phyloP scores from a whole-genome alignment of 2,113 vertebrate genomes.

The Empidonax traillii region DNA sequence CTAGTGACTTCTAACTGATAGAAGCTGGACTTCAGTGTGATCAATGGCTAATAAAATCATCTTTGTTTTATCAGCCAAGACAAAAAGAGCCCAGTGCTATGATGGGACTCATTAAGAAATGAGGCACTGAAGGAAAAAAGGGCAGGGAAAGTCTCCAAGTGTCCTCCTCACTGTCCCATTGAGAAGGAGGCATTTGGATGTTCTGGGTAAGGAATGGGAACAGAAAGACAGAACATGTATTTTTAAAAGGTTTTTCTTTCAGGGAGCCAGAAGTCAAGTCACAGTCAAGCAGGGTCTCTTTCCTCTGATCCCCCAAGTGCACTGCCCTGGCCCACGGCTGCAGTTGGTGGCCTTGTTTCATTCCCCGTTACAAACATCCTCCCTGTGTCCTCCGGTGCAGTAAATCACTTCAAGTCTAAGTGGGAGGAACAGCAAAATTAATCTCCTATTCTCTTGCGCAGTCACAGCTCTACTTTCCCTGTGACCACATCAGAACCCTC shows the following conservation, averaged over 20 bases:
- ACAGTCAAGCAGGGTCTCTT: neutral
- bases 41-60: neutral
- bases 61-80: neutral
- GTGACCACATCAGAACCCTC: neutral
- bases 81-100: neutral
- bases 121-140: neutral
- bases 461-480: conserved; percentile 2
- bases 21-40: neutral
- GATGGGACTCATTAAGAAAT: neutral
- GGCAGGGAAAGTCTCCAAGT: neutral
- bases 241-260: neutral
- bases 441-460: neutral
- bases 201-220: neutral
- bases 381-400: neutral
- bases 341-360: neutral
- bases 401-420: conserved; percentile 3
- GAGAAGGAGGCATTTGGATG: neutral
- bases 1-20: neutral
- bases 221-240: neutral
- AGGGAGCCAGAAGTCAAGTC: neutral
- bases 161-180: neutral
- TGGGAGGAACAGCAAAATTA: neutral
- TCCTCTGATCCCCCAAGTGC: neutral
- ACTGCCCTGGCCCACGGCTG: neutral
- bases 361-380: conserved; percentile 1